These are phyloP conservation scores for Spatula clypeata DNA, from an alignment of 2,797 vertebrate species.

Conservation along the genomic window DNA sequence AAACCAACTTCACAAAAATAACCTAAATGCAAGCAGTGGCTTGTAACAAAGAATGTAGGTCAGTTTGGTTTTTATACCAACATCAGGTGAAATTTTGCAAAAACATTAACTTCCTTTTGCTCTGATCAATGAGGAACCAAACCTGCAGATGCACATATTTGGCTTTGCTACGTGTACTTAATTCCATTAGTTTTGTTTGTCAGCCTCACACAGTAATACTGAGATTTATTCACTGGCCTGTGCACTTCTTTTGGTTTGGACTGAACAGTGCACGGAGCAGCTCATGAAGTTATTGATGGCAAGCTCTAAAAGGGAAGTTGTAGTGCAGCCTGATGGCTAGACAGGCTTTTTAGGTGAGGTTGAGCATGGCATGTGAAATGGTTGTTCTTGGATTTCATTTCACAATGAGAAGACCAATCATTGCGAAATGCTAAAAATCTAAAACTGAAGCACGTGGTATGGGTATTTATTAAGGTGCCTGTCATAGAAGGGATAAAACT, in stretches of 20 bases:
- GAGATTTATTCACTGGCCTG: not conserved
- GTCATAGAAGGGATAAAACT: not conserved
- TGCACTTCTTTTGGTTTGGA: not conserved
- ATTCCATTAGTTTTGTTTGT: not conserved
- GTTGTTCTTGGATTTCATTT: not conserved
- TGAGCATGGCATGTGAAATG: not conserved
- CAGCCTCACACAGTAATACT: not conserved
- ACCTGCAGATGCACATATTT: not conserved
- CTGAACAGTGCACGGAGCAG: not conserved
- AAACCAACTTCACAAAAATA: not conserved
- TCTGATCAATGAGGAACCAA: not conserved
- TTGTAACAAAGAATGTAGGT: not conserved
- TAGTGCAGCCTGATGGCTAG: not conserved
- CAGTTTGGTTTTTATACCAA: accelerated
- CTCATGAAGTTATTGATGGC: not conserved
- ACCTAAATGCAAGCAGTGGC: not conserved
- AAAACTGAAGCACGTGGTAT: not conserved
- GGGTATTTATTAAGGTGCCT: not conserved
- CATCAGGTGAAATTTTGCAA: not conserved
- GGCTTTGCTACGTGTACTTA: not conserved
- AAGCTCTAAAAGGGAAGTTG: not conserved
- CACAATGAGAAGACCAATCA: too few relatives aligned
- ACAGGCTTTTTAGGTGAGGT: not conserved
- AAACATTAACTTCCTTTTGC: not conserved
- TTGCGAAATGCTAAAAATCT: not conserved